Conservation (phyloP, 2,797 vertebrate species). For the Bothrops alternatus region DNA sequence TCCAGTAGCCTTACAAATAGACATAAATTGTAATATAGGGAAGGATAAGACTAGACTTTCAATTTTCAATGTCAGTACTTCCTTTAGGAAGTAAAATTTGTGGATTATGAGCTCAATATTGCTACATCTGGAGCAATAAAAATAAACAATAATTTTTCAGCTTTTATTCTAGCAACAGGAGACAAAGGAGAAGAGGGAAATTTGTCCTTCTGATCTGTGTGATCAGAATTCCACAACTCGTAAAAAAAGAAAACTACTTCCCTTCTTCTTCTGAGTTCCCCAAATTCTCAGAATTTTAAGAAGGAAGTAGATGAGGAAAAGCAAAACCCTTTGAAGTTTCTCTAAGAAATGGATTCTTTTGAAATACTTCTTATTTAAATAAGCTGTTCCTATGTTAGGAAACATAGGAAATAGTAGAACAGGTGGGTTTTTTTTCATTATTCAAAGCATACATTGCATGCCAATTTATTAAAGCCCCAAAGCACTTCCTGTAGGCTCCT, state of each 20-base stretch:
- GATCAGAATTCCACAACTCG: slow-evolving; percentile 1
- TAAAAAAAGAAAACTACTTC: neutral
- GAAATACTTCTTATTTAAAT: slow-evolving; percentile 37
- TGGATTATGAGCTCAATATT: neutral
- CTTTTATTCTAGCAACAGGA: slow-evolving; percentile 36
- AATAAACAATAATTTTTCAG: slow-evolving; percentile 22
- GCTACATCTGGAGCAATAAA: neutral
- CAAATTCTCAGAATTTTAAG: slow-evolving; percentile 15
- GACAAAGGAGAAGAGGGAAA: neutral
- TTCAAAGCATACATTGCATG: neutral
- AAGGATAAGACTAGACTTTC: neutral
- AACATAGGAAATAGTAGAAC: neutral
- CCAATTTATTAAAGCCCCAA: neutral
- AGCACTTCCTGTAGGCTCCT: neutral
- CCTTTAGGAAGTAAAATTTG: neutral
- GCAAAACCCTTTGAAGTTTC: slow-evolving; percentile 8
- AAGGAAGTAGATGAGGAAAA: slow-evolving; percentile 36
- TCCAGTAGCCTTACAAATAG: neutral
- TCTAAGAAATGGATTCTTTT: slow-evolving; percentile 48
- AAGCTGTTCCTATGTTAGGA: slow-evolving; percentile 6
- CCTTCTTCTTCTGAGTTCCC: slow-evolving; percentile 18
- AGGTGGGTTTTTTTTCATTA: slow-evolving; percentile 26
- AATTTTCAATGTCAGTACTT: neutral
- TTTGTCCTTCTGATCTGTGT: neutral
- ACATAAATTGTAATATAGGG: neutral